phyloP scores from a whole-genome alignment of 2,888 invertebrate species.

The Sisyra terminalis region DNA sequence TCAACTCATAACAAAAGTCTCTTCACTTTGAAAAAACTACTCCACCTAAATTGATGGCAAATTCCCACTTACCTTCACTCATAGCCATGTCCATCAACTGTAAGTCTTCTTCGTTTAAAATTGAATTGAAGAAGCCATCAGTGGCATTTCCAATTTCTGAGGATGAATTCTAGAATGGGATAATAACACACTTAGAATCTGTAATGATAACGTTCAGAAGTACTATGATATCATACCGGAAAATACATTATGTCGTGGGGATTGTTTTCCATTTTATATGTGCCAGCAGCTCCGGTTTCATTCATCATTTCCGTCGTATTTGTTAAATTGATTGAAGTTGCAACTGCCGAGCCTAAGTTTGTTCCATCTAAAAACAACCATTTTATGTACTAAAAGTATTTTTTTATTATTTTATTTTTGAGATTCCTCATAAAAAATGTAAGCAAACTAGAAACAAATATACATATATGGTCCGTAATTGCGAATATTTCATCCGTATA shows the following conservation, averaged over 20 bases:
- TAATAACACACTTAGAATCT: too few species aligned
- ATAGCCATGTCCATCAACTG: constrained; percentile 87
- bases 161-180: constrained; percentile 40
- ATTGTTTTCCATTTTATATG: constrained; percentile 46
- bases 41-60: too few species aligned
- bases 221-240: constrained; percentile 36
- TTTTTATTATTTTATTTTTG: too few species aligned
- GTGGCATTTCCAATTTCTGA: constrained; percentile 54
- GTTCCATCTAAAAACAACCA: constrained; percentile 36
- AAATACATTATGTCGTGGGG: constrained; percentile 65
- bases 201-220: too few species aligned
- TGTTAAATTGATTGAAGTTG: constrained; percentile 62
- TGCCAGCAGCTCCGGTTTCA: constrained; percentile 33
- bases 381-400: too few species aligned
- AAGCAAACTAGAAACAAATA: too few species aligned
- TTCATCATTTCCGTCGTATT: constrained; percentile 54
- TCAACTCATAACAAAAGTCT: too few species aligned
- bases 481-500: too few species aligned
- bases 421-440: too few species aligned
- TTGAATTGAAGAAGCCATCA: constrained; percentile 76
- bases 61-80: constrained; percentile 74
- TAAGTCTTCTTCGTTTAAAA: constrained; percentile 75
- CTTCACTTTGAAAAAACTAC: too few species aligned
- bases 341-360: constrained; percentile 56
- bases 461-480: too few species aligned